Conservation (phyloP, 2,797 vertebrate species). For the Periparus ater region DNA sequence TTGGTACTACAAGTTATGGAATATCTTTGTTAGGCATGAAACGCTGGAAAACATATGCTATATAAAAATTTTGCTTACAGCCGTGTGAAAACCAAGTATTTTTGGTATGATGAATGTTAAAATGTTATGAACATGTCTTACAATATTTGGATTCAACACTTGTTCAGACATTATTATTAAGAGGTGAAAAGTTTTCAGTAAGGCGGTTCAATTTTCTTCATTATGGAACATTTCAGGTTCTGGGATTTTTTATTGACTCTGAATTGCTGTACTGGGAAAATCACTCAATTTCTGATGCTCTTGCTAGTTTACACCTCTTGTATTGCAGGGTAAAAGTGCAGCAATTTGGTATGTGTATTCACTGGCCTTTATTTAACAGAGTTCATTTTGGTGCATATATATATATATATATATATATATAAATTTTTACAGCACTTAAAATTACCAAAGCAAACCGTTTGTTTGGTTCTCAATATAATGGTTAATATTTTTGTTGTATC, state of each 20-base stretch:
- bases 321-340: not conserved
- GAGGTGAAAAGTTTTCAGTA: slow-evolving; percentile 2
- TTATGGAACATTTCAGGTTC: slow-evolving; percentile 39
- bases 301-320: slow-evolving; percentile 47
- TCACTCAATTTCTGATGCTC: slow-evolving; percentile 39
- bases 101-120: slow-evolving; percentile 43
- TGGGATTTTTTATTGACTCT: slow-evolving; percentile 23
- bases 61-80: not conserved
- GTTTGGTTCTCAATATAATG: slow-evolving; percentile 48
- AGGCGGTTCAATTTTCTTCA: slow-evolving; percentile 35
- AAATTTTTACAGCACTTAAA: slow-evolving; percentile 47
- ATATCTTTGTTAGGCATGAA: not conserved
- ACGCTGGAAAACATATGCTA: not conserved
- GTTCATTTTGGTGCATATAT: not conserved
- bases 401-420: too few species aligned
- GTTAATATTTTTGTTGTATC: not conserved
- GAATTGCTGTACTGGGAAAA: slow-evolving; percentile 54
- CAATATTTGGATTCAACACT: slow-evolving; percentile 32
- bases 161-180: slow-evolving; percentile 28
- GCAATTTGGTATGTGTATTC: slow-evolving; percentile 7
- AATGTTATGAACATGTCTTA: slow-evolving; percentile 6
- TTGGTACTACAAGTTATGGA: not conserved
- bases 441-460: slow-evolving; percentile 39
- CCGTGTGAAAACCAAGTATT: slow-evolving; percentile 23
- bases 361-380: slow-evolving; percentile 38